These are phyloP conservation scores for Philaenus spumarius DNA, from an alignment of 1,140 invertebrate species.

Conservation along the genomic window DNA sequence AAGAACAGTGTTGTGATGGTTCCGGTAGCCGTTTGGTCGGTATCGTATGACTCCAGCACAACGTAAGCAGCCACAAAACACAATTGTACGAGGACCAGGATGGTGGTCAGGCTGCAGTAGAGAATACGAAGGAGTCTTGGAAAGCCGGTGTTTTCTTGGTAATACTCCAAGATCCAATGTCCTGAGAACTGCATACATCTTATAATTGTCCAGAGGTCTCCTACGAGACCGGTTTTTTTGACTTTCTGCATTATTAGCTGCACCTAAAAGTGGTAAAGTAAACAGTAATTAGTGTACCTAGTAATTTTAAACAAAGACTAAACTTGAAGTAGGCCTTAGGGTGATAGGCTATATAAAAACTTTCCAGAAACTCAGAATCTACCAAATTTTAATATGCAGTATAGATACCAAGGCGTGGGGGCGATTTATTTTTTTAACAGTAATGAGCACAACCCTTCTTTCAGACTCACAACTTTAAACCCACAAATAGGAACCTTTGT, in stretches of 20 bases:
- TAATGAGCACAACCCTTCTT: too few relatives aligned
- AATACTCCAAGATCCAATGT: constrained; percentile 72
- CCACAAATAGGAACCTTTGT: too few relatives aligned
- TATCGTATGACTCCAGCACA: constrained; percentile 61
- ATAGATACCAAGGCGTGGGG: too few relatives aligned
- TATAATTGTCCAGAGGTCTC: constrained; percentile 75
- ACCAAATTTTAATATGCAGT: too few relatives aligned
- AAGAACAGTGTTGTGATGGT: constrained; percentile 77
- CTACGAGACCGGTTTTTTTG: constrained; percentile 60
- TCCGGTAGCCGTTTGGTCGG: constrained; percentile 71
- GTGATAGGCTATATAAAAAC: too few relatives aligned
- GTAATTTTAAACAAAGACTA: too few relatives aligned
- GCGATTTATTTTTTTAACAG: too few relatives aligned
- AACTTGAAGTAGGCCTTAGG: too few relatives aligned
- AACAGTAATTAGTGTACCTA: too few relatives aligned
- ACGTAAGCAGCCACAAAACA: constrained; percentile 57
- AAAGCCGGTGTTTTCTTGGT: constrained; percentile 38
- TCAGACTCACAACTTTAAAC: too few relatives aligned
- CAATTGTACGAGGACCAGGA: constrained; percentile 29
- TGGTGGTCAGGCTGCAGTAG: constrained; percentile 41
- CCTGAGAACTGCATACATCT: constrained; percentile 65
- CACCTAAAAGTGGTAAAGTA: too few relatives aligned
- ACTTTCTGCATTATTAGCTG: constrained; percentile 31
- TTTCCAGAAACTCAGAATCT: too few relatives aligned
- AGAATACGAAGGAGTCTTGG: constrained; percentile 48